Base-by-base conservation (phyloP, 2,797 vertebrate genomes). In the Hyperoplus lanceolatus region DNA sequence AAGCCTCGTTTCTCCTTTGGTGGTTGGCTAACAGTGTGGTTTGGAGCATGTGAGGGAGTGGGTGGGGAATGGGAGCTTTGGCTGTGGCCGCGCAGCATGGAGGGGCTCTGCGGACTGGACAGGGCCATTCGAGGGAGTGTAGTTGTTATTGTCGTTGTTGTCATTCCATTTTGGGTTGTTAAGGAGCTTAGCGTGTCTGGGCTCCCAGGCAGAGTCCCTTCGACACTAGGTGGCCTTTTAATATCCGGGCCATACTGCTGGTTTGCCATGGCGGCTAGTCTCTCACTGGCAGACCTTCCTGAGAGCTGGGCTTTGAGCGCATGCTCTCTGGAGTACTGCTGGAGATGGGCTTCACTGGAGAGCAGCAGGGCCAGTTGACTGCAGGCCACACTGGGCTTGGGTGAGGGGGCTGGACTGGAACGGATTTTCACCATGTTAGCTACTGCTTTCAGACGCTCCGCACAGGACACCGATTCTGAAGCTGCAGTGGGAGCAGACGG, bases 321-420 rank as follows among this genome's bases (percentile, higher is more conserved):
- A 21, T 99, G 98, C 93, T 99, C 98, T 88, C 97, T 95, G 70
- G 98, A 99, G 91, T 99, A 99, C 93, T 99, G 97, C 93, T 99
- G 98, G 85, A 99, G 94, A 90, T 99, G 98, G 79, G 98, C 97
- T 91, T 99, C 98, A 8, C 98, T 99, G 42, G 98, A 99, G 49
- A 99, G 96, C 66, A 99, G 95, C 53, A 99, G 90, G n/a, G 98
- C 98, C 66, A 99, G 90, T 64, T 99, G 98, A 93, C 98, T 99
- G 89, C 98, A 99, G 7, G 98, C 98, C 48, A 99, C 96, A 8
- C 97, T 99, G 77, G 98, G 98, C 82, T 99, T 99, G 4, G 98
- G 98, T 0, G 98, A 99, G 74, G 97, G 95, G 70, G 96, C 96
- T 6, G 98, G 98, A 83, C 98, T 99, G 42, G 97, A 96, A 71